A percentile compares a stretch with the other conserved stretches of the same genome.
Evolutionary conservation across 2,797 vertebrate genomes (phyloP).

Genomic region (Odontamblyopus rebecca): DNA sequence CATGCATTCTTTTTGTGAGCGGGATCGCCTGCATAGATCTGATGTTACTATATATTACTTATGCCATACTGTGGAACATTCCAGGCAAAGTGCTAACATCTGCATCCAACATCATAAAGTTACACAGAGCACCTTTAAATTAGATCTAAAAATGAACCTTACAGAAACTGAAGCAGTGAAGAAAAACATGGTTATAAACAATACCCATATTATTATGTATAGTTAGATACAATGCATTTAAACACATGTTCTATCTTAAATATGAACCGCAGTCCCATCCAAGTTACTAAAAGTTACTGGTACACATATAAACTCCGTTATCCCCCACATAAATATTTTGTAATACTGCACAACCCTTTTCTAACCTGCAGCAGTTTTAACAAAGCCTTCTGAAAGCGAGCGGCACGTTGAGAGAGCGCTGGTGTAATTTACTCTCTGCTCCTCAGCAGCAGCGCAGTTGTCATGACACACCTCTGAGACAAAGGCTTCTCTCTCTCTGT

Average conservation of each 20-base stretch:
- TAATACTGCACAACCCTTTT: constrained; percentile 6
- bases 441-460: constrained; percentile 10
- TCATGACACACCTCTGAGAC: constrained; percentile 40
- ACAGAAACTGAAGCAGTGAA: background rate
- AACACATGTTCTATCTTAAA: background rate
- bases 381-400: constrained; percentile 2
- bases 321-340: background rate
- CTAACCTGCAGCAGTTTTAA: constrained; percentile 15
- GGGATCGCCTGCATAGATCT: too few species aligned
- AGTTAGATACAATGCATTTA: too few species aligned
- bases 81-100: too few species aligned
- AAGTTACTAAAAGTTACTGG: background rate
- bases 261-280: background rate
- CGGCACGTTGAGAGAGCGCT: constrained; percentile 23
- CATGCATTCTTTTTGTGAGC: too few species aligned
- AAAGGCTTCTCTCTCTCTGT: constrained; percentile 31
- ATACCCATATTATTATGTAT: too few species aligned
- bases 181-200: too few species aligned
- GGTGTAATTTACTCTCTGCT: constrained; percentile 23
- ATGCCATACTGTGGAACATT: too few species aligned
- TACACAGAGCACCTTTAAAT: too few species aligned
- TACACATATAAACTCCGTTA: background rate
- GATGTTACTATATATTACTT: too few species aligned
- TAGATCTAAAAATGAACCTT: background rate
- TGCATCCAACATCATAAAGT: too few species aligned